Evolutionary conservation across 2,888 invertebrate genomes (phyloP).

Genomic region (Eugnorisma glareosa): DNA sequence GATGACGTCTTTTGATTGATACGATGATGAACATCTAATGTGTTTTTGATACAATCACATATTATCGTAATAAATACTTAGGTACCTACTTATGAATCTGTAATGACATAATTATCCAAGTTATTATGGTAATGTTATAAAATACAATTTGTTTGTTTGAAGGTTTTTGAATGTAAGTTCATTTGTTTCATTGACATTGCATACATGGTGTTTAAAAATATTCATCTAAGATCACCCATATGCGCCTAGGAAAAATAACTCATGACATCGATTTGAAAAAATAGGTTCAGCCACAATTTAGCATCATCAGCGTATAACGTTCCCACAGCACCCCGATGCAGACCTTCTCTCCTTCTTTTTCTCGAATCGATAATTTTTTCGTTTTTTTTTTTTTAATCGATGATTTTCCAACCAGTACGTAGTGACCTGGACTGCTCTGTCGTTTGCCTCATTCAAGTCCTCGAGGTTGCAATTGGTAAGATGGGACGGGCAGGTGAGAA

Average conservation of each 20-base stretch:
- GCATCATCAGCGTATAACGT: too few relatives aligned
- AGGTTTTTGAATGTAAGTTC: slow-evolving; percentile 15
- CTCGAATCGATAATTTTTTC: too few relatives aligned
- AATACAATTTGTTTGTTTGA: slow-evolving; percentile 12
- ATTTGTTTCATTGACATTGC: neutral
- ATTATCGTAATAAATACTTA: slow-evolving; percentile 18
- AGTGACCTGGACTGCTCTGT: too few relatives aligned
- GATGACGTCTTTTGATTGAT: slow-evolving; percentile 11
- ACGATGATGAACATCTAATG: slow-evolving; percentile 22
- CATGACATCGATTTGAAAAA: neutral
- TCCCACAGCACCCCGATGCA: neutral
- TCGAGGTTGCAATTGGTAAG: too few relatives aligned
- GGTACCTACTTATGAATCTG: slow-evolving; percentile 19
- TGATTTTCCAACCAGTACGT: too few relatives aligned
- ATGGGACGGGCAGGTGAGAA: too few relatives aligned
- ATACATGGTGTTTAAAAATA: neutral
- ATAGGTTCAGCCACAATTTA: too few relatives aligned
- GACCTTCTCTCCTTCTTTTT: neutral
- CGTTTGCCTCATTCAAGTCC: too few relatives aligned
- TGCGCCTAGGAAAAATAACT: neutral
- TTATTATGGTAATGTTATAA: slow-evolving; percentile 27
- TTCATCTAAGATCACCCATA: neutral
- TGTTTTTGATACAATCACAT: slow-evolving; percentile 46
- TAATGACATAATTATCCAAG: slow-evolving; percentile 34
- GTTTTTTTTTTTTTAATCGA: too few relatives aligned